phyloP scores from a whole-genome alignment of 2,797 vertebrate species.

The Helarctos malayanus region DNA sequence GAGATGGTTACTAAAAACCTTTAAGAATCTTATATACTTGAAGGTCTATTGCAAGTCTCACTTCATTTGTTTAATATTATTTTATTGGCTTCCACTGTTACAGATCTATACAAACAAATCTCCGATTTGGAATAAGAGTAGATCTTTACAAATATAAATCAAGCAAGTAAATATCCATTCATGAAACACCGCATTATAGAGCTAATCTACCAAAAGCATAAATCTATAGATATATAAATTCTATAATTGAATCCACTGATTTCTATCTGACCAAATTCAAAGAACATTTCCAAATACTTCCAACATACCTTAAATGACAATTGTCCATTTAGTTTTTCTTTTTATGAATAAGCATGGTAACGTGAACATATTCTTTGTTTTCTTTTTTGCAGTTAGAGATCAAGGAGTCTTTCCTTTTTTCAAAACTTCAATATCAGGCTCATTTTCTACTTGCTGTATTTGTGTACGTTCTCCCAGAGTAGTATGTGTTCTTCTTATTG shows the following conservation, averaged over 20 bases:
- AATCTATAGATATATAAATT: neutral
- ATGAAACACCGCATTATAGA: neutral
- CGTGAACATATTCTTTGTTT: neutral
- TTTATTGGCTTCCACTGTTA: neutral
- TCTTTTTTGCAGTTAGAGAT: neutral
- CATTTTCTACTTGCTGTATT: neutral
- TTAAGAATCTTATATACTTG: neutral
- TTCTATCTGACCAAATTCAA: conserved; percentile 14
- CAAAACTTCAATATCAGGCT: neutral
- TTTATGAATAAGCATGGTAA: neutral
- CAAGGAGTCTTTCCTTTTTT: neutral
- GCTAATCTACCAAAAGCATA: neutral
- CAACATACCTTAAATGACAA: neutral
- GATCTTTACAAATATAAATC: conserved; percentile 23
- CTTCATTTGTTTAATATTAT: neutral
- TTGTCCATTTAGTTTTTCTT: neutral
- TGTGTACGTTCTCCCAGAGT: neutral
- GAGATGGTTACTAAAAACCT: neutral
- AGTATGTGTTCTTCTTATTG: neutral
- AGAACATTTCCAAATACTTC: neutral
- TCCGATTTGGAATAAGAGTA: conserved; percentile 24
- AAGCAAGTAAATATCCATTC: neutral
- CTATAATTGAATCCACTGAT: neutral
- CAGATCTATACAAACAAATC: conserved; percentile 54
- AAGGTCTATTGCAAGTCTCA: neutral